Evolutionary conservation across 2,113 vertebrate genomes (phyloP).

Genomic region (Herpetotheres cachinnans): DNA sequence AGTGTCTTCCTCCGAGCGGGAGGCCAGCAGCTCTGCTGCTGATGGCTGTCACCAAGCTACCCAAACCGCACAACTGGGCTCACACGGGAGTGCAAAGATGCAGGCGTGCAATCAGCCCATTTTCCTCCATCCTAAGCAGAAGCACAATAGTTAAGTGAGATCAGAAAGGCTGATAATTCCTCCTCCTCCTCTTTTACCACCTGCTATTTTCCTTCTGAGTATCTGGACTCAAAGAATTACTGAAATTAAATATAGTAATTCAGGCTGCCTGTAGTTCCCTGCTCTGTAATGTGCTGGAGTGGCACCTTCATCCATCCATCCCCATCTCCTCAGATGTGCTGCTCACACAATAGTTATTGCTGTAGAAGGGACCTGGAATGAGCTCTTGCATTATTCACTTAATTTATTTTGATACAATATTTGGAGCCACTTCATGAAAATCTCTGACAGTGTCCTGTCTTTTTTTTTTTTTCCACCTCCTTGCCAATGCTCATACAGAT

Average conservation of each 20-base stretch:
- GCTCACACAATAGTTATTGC: background rate
- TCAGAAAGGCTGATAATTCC: background rate
- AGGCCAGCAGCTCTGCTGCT: background rate
- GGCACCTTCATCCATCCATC: background rate
- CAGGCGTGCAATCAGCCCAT: fast-evolving
- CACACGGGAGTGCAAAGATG: fast-evolving
- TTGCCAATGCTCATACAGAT: conserved; percentile 29
- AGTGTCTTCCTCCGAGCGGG: background rate
- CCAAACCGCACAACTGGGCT: fast-evolving
- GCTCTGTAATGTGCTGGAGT: background rate
- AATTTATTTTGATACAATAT: conserved; percentile 58
- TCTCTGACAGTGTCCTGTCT: conserved; percentile 10
- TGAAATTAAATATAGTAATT: background rate
- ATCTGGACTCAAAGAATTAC: background rate
- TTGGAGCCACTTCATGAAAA: conserved; percentile 62
- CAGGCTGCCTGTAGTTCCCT: background rate
- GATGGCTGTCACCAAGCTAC: background rate
- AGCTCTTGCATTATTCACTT: conserved; percentile 47
- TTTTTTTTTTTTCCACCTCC: background rate
- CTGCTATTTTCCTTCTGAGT: background rate
- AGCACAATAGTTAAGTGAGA: background rate
- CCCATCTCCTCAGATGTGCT: background rate
- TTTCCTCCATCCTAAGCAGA: background rate
- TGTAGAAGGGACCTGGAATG: background rate
- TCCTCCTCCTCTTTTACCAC: background rate